Conservation (phyloP, 2,113 vertebrate genomes). For the Hippolais icterina region DNA sequence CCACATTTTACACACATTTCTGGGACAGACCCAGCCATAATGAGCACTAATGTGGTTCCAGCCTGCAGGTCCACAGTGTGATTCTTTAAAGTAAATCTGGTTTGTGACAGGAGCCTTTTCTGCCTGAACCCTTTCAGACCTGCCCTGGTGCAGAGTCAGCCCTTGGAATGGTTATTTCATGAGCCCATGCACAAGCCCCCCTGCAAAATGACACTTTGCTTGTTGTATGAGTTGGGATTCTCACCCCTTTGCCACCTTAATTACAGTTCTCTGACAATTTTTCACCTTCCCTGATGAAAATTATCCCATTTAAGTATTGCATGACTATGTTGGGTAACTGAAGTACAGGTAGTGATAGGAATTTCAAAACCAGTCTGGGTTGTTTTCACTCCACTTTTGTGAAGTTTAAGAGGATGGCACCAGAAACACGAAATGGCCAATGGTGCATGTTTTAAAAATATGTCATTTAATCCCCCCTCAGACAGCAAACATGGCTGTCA, state of each 20-base stretch:
- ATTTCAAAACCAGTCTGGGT: not conserved
- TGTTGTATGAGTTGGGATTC: not conserved
- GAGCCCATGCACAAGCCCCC: fast-evolving
- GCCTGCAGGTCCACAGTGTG: fast-evolving
- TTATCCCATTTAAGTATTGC: not conserved
- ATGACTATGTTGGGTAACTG: not conserved
- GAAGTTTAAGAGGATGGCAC: not conserved
- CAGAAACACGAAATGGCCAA: not conserved
- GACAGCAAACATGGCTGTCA: not conserved
- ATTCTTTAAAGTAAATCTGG: not conserved
- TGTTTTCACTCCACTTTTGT: not conserved
- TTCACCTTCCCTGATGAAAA: not conserved
- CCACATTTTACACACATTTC: not conserved
- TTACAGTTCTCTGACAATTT: not conserved
- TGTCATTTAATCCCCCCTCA: not conserved
- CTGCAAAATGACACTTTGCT: not conserved
- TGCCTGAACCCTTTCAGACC: not conserved
- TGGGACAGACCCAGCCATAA: not conserved
- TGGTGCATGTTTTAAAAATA: not conserved
- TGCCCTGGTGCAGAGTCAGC: not conserved
- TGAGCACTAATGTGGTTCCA: not conserved
- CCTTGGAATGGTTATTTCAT: not conserved
- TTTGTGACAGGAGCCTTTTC: not conserved
- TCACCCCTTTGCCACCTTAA: not conserved
- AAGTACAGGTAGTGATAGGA: not conserved